Percentiles rank a stretch among this genome's conserved stretches.
Evolutionary conservation across 2,888 invertebrate species (phyloP).

Genomic region (Caenorhabditis panamensis): DNA sequence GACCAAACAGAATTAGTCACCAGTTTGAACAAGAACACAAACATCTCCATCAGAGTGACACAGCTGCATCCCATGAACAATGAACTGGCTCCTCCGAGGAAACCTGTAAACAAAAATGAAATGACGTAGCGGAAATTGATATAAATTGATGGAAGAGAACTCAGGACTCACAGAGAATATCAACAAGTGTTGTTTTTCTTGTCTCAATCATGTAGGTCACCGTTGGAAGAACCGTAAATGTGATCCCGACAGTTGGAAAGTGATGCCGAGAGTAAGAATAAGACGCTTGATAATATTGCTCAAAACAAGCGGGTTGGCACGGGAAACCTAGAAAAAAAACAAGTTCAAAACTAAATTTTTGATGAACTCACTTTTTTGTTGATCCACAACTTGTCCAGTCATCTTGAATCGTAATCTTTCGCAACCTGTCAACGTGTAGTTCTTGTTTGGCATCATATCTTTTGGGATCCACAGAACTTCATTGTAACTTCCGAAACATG

Average conservation of each 20-base stretch:
- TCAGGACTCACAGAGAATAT: slow-evolving; percentile 63
- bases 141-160: no score
- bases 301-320: slow-evolving; percentile 50
- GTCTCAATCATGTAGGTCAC: slow-evolving; percentile 37
- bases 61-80: slow-evolving; percentile 72
- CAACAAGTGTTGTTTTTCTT: slow-evolving; percentile 46
- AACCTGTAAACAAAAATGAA: slow-evolving; percentile 58
- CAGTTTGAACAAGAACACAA: slow-evolving; percentile 69
- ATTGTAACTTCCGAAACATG: slow-evolving; percentile 29
- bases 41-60: slow-evolving; percentile 71
- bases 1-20: slow-evolving; percentile 53
- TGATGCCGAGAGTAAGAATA: slow-evolving; percentile 24
- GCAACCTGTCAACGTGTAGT: slow-evolving; percentile 32
- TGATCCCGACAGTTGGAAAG: slow-evolving; percentile 21
- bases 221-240: slow-evolving; percentile 27
- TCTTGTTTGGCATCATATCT: slow-evolving; percentile 14
- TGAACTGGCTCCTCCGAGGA: slow-evolving; percentile 68
- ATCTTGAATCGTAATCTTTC: slow-evolving; percentile 23
- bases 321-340: slow-evolving; percentile 28
- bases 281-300: slow-evolving; percentile 26
- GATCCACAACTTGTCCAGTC: slow-evolving; percentile 11
- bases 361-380: slow-evolving; percentile 16
- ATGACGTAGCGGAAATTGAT: slow-evolving; percentile 13
- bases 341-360: neutral
- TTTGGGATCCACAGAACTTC: slow-evolving; percentile 37